Base-by-base conservation (phyloP, 2,113 vertebrate species). In the Takifugu flavidus region DNA sequence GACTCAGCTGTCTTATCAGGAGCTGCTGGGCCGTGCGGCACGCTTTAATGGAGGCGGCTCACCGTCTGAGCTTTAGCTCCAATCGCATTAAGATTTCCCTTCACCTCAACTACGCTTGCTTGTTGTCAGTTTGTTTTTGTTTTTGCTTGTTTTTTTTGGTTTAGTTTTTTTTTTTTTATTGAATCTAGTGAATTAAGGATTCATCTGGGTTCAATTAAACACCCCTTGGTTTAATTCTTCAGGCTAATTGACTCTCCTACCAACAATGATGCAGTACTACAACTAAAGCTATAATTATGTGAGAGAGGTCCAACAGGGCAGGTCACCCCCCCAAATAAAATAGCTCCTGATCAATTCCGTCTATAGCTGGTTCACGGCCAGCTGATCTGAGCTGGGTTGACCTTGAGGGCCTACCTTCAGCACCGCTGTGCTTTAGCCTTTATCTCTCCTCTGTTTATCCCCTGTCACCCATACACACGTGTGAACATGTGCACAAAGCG, bases 1-100 rank as follows among this genome's bases (percentile, higher is more conserved):
- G 87, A 88, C 86, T 91, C 88, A 91, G 89, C 88, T 86, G 86
- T 87, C 88, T 92, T 91, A 92, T 91, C 89, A 83, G 78, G 78
- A 80, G 85, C 85, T 88, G 85, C 89, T 87, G 87, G 85, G 83
- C 84, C 81, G 82, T 79, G 87, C 82, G 87, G 85, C 86, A 82
- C 78, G 85, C 87, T 90, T 90, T 90, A 90, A 91, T 90, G 83
- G 88, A 89, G 89, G 86, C 84, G 82, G 85, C 85, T 90, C 87
- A 81, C 86, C 86, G 88, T 90, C 89, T 90, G 87, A 84, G 90
- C 84, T 89, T 90, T 71, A 88, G 86, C 83, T 85, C 67, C 84
- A 89, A 91, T 91, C 81, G 84, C 89, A 91, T 91, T 92, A 91
- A 89, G 87, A 85, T 85, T 86, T 74, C 72, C 86, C 87, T 85